Conservation (phyloP, 2,113 vertebrate species). For the Sprattus sprattus region DNA sequence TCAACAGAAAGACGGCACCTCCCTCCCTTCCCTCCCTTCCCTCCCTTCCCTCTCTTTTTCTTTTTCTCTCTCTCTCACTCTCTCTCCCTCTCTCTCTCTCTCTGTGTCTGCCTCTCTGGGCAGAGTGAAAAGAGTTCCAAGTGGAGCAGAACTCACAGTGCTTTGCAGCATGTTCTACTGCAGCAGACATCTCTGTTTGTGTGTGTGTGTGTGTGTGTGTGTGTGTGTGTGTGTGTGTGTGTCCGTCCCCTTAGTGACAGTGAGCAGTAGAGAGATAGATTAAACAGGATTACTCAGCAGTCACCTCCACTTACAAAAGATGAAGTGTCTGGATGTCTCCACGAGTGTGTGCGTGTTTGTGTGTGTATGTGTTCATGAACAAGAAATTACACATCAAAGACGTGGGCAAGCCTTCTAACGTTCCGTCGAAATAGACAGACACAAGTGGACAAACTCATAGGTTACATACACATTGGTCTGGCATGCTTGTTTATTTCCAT, state of each 20-base stretch:
- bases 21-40: not conserved
- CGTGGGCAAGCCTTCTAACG: not conserved
- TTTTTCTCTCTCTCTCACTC: not conserved
- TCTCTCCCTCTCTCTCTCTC: not conserved
- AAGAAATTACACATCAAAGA: not conserved
- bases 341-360: not conserved
- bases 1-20: not conserved
- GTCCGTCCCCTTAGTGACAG: not conserved
- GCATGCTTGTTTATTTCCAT: slow-evolving; percentile 5
- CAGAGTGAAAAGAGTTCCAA: not conserved
- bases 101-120: not conserved
- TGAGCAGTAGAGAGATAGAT: not conserved
- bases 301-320: not conserved
- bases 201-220: not conserved
- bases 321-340: not conserved
- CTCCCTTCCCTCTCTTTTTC: not conserved
- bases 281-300: slow-evolving; percentile 9
- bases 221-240: not conserved
- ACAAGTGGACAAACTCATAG: not conserved
- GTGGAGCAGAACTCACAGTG: not conserved
- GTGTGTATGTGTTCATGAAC: not conserved
- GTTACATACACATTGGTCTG: not conserved
- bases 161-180: not conserved
- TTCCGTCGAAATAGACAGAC: not conserved
- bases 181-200: not conserved